A percentile compares a stretch with the other conserved stretches of the same genome.
These are phyloP conservation scores for Cepaea hortensis DNA, from an alignment of 2,888 invertebrate genomes.

Conservation along the genomic window DNA sequence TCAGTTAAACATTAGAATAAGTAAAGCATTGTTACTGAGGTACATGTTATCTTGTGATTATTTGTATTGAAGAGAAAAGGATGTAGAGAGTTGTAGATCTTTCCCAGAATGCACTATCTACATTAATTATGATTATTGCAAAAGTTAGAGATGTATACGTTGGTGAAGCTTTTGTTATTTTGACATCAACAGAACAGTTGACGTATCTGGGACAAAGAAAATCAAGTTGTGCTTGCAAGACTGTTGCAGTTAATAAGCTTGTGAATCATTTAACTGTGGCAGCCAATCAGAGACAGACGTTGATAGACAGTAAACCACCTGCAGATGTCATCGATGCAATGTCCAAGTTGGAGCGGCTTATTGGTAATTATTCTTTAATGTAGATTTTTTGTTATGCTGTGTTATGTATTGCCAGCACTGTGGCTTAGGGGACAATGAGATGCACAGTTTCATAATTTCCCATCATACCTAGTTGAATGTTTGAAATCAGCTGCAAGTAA, in stretches of 20 bases:
- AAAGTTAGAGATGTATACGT: neutral
- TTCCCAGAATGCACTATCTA: too few relatives aligned
- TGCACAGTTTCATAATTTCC: too few relatives aligned
- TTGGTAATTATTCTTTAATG: conserved; percentile 20
- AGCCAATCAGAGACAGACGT: conserved; percentile 22
- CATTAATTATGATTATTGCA: too few relatives aligned
- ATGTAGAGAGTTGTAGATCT: too few relatives aligned
- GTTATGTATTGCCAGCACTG: neutral
- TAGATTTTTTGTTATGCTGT: neutral
- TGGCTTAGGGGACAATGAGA: too few relatives aligned
- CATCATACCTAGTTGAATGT: too few relatives aligned
- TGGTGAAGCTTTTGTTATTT: neutral
- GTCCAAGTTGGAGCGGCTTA: conserved; percentile 46
- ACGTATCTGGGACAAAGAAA: conserved; percentile 6
- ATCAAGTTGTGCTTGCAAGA: conserved; percentile 33
- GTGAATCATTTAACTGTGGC: conserved; percentile 31
- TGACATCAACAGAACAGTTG: conserved; percentile 25
- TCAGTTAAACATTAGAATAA: too few relatives aligned
- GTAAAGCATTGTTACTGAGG: too few relatives aligned
- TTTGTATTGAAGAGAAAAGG: too few relatives aligned
- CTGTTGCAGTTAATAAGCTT: conserved; percentile 22
- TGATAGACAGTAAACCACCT: conserved; percentile 44
- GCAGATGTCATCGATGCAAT: conserved; percentile 44
- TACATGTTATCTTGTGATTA: too few relatives aligned
- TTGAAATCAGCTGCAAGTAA: neutral